A percentile compares a stretch with the other conserved stretches of the same genome.
phyloP scores from a whole-genome alignment of 2,797 vertebrate species.

The Rhinatrema bivittatum region DNA sequence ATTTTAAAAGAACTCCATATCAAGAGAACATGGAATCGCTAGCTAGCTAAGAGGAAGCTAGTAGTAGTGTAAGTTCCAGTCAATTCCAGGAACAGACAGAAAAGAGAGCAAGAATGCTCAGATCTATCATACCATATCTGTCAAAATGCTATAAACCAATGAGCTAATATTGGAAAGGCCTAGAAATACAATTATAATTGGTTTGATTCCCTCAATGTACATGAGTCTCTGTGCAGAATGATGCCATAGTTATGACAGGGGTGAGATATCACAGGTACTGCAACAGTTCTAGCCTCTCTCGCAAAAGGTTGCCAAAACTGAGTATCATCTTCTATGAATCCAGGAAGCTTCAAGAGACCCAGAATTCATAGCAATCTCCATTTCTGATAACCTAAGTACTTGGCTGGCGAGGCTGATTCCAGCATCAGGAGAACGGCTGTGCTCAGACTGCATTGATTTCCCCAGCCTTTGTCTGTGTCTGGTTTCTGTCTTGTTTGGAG shows the following conservation, averaged over 20 bases:
- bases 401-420: slow-evolving; percentile 40
- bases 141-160: too few species aligned
- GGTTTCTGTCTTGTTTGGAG: slow-evolving; percentile 60
- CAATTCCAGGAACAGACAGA: slow-evolving; percentile 32
- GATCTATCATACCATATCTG: slow-evolving; percentile 17
- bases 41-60: slow-evolving; percentile 23
- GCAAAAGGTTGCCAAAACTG: background rate
- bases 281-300: slow-evolving; percentile 3
- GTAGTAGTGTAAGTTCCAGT: slow-evolving; percentile 32
- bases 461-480: slow-evolving; percentile 58
- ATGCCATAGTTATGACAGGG: background rate
- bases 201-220: slow-evolving; percentile 17
- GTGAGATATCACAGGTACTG: slow-evolving; percentile 8
- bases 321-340: slow-evolving; percentile 12
- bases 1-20: too few species aligned
- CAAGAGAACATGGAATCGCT: too few species aligned
- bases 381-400: slow-evolving; percentile 35
- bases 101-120: slow-evolving; percentile 27
- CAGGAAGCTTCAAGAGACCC: slow-evolving; percentile 25
- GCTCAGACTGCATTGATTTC: slow-evolving; percentile 55
- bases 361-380: slow-evolving; percentile 34
- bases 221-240: background rate
- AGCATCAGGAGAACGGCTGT: slow-evolving; percentile 42
- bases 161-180: too few species aligned
- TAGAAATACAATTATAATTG: too few species aligned